phyloP scores from a whole-genome alignment of 2,113 vertebrate genomes.

The Corythoichthys intestinalis region DNA sequence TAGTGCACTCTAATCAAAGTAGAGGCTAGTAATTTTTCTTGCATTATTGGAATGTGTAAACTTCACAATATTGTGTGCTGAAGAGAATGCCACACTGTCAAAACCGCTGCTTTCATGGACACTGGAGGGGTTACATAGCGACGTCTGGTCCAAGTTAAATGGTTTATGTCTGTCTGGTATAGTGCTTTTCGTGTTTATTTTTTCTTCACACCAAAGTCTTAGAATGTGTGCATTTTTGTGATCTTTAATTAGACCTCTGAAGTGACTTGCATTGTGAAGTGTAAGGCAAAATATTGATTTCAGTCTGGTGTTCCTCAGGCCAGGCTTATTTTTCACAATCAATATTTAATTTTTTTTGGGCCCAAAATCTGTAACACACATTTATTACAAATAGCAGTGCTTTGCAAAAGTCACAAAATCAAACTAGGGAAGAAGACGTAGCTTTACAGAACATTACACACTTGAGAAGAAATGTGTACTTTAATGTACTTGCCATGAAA shows the following conservation, averaged over 20 bases:
- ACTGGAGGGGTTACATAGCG: conserved; percentile 55
- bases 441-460: not conserved
- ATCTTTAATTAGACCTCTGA: conserved; percentile 18
- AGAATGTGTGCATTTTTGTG: conserved; percentile 29
- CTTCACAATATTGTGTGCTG: conserved; percentile 38
- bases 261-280: conserved; percentile 1
- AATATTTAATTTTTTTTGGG: not conserved
- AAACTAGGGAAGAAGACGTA: not conserved
- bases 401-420: not conserved
- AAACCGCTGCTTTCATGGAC: conserved; percentile 60
- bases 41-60: conserved; percentile 66
- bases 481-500: not conserved
- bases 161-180: conserved; percentile 57
- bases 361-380: not conserved
- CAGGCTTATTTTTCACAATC: not conserved
- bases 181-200: conserved; percentile 32
- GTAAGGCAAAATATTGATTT: not conserved
- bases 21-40: conserved; percentile 52
- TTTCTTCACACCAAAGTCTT: conserved; percentile 11
- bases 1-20: conserved; percentile 51
- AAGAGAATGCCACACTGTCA: conserved; percentile 59
- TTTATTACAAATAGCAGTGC: not conserved
- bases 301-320: not conserved
- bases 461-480: not conserved
- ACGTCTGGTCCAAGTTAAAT: conserved; percentile 60